Conservation (phyloP, 2,888 invertebrate genomes). For the Melanargia galathea region DNA sequence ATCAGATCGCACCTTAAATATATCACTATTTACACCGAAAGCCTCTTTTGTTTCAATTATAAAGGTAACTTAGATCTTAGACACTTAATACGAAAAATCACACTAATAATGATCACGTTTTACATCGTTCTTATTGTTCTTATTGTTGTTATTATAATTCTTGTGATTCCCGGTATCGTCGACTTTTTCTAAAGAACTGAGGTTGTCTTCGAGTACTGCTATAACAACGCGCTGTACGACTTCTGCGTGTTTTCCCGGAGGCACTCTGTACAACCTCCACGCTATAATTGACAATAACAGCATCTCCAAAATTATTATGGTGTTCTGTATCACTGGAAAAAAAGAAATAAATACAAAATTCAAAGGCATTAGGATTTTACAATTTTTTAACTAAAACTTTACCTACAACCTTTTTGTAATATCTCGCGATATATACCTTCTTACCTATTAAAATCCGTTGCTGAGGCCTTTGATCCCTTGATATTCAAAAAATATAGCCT, state of each 20-base stretch:
- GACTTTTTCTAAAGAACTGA: conserved; percentile 41
- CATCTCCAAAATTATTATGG: conserved; percentile 86
- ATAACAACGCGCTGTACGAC: conserved; percentile 61
- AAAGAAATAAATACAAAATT: not conserved
- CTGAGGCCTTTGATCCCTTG: no score
- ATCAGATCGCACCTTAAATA: conserved; percentile 21
- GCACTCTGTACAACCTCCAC: conserved; percentile 82
- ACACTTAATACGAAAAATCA: not conserved
- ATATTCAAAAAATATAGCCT: no score
- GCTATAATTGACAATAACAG: conserved; percentile 84
- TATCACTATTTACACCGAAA: conserved; percentile 1
- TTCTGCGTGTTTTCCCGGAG: conserved; percentile 57
- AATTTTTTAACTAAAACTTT: no score
- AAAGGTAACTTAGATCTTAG: not conserved
- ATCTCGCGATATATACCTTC: no score
- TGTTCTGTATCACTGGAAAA: conserved; percentile 85
- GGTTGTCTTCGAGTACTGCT: conserved; percentile 63
- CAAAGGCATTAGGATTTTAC: no score
- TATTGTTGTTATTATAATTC: conserved; percentile 14
- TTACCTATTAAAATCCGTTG: no score
- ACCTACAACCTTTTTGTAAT: no score
- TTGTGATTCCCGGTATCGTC: conserved; percentile 14
- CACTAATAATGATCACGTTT: conserved; percentile 25
- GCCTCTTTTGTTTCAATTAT: not conserved
- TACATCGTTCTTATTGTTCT: conserved; percentile 22